Evolutionary conservation across 1,140 invertebrate genomes (phyloP), one percentile per base, ranked within the genome.

Genomic region (Drosophila dunni): DNA sequence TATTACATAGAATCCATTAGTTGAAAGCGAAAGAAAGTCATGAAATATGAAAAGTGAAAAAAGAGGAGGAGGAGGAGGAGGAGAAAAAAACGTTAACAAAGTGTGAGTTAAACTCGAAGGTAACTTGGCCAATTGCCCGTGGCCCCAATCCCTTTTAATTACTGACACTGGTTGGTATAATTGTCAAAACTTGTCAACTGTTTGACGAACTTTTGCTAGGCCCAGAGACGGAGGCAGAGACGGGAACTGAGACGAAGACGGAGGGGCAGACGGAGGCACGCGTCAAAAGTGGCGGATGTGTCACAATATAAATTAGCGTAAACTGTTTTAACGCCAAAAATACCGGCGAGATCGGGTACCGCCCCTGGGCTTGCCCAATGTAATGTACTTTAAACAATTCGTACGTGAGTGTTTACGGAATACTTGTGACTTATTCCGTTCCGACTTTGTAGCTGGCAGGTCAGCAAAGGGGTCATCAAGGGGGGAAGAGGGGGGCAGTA

Each of bases 251-350:
- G 24, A 24, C 24, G 1, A 1, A 0, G 63, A 6, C 34, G 8
- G 10, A 2, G 24, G n/a, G 33, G 3, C 29, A 1, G 13, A 1
- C 69, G 46, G 50, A 51, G 46, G 73, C 79, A 81, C 78, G 78
- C 83, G 64, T 76, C 76, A 66, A 73, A 79, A 61, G 15, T 62
- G 65, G 70, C 73, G 74, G 48, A 78, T 80, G 65, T 88, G 80
- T 88, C 85, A 88, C 79, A 86, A 88, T 79, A 78, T 75, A 76
- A 88, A 88, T 88, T 88, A 88, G 84, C 84, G 84, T 89, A 80
- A 89, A 88, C 84, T 88, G 84, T 89, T 89, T 88, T 88, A 88
- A 89, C 84, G 79, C 79, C 42, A 82, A 79, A 66, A 36, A 15
- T 40, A 61, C 6, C 36, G 38, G 38, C 64, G 33, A 15, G 38